Conservation (phyloP, 1,140 invertebrate genomes). For the Nilaparvata lugens region DNA sequence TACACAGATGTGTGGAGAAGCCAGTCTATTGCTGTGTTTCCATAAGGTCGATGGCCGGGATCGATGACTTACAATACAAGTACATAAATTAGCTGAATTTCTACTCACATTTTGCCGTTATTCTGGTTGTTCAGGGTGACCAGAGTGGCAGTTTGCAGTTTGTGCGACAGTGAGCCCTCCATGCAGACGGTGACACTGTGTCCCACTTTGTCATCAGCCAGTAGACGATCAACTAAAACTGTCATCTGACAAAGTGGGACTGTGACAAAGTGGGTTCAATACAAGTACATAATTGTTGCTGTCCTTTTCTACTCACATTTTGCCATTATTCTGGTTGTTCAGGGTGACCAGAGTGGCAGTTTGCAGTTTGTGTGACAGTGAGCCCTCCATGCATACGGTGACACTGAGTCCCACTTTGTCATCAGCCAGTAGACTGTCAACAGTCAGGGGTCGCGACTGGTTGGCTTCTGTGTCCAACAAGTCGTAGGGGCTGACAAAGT, state of each 20-base stretch:
- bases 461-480: constrained; percentile 66
- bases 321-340: constrained; percentile 59
- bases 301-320: constrained; percentile 48
- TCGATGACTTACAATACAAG: too few species aligned
- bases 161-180: constrained; percentile 79
- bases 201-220: constrained; percentile 50
- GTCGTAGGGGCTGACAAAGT: constrained; percentile 93
- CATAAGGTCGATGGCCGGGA: too few species aligned
- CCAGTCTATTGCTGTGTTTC: too few species aligned
- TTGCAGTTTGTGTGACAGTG: constrained; percentile 78
- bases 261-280: too few species aligned
- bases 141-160: constrained; percentile 72
- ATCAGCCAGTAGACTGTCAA: constrained; percentile 47
- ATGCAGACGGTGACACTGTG: constrained; percentile 82
- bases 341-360: constrained; percentile 69
- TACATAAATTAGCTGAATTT: too few species aligned
- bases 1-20: too few species aligned
- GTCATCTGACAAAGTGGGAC: too few species aligned
- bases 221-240: too few species aligned
- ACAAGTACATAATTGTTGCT: too few species aligned
- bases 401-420: constrained; percentile 82
- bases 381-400: constrained; percentile 84
- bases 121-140: constrained; percentile 64
- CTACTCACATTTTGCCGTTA: constrained; percentile 60
- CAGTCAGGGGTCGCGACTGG: constrained; percentile 60